Base-by-base conservation (phyloP, 2,888 invertebrate species). In the Andrena bicolor region DNA sequence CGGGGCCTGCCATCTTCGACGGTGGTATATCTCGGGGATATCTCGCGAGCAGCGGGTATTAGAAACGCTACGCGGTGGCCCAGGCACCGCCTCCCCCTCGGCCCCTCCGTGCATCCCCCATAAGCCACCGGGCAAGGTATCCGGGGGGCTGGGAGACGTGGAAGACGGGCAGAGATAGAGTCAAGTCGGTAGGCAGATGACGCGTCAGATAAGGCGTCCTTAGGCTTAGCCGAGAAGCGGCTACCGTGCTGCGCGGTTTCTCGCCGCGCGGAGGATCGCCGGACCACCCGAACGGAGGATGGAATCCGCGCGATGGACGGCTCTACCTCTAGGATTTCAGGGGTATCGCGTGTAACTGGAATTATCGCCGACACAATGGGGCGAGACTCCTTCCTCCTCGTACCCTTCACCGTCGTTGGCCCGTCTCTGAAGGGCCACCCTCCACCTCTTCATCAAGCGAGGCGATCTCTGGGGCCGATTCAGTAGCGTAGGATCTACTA, bases 361-460 rank as follows among this genome's bases (percentile, higher is more conserved):
- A 93, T 93, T 91, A 93, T 93, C 92, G 89, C 87, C 88, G 53
- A 91, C 91, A 93, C 93, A 93, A 93, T 93, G 90, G 88, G 73
- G 83, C 82, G 83, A 83, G 84, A 73, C 85, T 81, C 61, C 48
- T 69, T 70, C 73, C 41, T 28, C 77, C 82, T 56, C 65, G 60
- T 58, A 69, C 68, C 79, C 73, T 61, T 60, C 60, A 41, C 30
- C 72, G 65, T 70, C 51, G 58, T 10, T 16, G 61, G n/a, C 70
- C 76, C 64, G 41, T 41, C 41, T 41, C 78, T 56, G 26, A 61
- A 73, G 32, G 61, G 61, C 75, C 28, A 48, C 10, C 20, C n/a
- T 13, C 23, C 73, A 41, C 63, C 83, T 86, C 87, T 84, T 85
- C 85, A 83, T 84, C 88, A 83, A 83, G 63, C 79, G 76, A 68